These are phyloP conservation scores for Muscidifurax raptorellus DNA, from an alignment of 1,140 invertebrate genomes.

Conservation along the genomic window DNA sequence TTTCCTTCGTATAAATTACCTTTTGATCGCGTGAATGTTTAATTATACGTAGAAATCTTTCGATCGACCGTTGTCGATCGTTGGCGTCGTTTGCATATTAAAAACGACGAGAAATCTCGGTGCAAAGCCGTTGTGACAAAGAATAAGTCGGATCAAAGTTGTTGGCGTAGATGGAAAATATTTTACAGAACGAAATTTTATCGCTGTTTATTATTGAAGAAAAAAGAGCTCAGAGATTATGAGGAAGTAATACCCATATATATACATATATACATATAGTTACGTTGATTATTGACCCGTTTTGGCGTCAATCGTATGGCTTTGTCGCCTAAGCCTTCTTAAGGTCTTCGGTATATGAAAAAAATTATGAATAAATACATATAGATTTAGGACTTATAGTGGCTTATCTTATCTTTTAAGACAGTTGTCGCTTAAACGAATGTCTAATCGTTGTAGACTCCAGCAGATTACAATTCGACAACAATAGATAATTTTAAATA, in stretches of 20 bases:
- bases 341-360: constrained; percentile 18
- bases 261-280: too few relatives aligned
- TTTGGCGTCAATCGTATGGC: constrained; percentile 8
- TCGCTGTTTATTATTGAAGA: not conserved
- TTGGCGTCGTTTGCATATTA: not conserved
- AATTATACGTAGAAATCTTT: not conserved
- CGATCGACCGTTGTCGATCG: not conserved
- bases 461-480: not conserved
- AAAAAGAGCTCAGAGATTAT: not conserved
- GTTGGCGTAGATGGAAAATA: not conserved
- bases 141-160: not conserved
- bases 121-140: not conserved
- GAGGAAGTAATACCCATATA: not conserved
- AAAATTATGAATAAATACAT: not conserved
- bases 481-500: not conserved
- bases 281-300: not conserved
- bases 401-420: constrained; percentile 31
- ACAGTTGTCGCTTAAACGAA: not conserved
- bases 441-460: constrained; percentile 13
- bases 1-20: not conserved
- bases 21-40: not conserved
- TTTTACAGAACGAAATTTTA: not conserved
- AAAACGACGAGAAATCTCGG: not conserved
- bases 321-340: constrained; percentile 19
- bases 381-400: constrained; percentile 27